Conservation (phyloP, 2,888 invertebrate species). For the Latrodectus elegans region DNA sequence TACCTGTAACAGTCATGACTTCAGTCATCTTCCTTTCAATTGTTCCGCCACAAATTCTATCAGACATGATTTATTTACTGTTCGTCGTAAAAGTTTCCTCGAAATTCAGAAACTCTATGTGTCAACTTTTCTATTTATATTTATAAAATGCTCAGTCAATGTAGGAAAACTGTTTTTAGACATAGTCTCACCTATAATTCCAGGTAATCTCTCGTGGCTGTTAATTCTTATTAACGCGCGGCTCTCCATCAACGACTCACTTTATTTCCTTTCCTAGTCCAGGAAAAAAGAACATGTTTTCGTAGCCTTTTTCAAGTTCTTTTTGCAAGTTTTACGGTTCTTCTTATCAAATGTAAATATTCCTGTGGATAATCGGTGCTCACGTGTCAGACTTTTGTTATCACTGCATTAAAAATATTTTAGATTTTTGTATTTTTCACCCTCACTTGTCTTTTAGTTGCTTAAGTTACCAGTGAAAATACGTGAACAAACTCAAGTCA, state of each 20-base stretch:
- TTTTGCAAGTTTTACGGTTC: neutral
- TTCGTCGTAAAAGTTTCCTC: constrained; percentile 39
- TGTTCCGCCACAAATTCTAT: constrained; percentile 31
- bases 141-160: constrained; percentile 15
- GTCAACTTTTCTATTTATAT: constrained; percentile 9
- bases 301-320: neutral
- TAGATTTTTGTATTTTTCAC: no score
- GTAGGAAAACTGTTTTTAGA: constrained; percentile 3
- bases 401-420: no score
- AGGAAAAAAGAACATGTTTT: neutral
- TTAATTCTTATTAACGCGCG: no score
- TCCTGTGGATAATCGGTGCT: neutral
- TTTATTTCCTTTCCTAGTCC: constrained; percentile 7
- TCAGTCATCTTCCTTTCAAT: neutral
- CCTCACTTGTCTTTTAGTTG: no score
- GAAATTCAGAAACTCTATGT: constrained; percentile 23
- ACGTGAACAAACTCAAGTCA: no score
- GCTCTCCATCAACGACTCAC: no score
- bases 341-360: neutral
- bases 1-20: no score
- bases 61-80: constrained; percentile 49
- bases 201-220: no score
- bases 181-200: no score
- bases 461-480: no score
- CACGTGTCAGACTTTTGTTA: no score